Percentiles rank a stretch among this genome's conserved stretches.
Conservation (phyloP, 2,113 vertebrate species). For the Zosterops pallidus region DNA sequence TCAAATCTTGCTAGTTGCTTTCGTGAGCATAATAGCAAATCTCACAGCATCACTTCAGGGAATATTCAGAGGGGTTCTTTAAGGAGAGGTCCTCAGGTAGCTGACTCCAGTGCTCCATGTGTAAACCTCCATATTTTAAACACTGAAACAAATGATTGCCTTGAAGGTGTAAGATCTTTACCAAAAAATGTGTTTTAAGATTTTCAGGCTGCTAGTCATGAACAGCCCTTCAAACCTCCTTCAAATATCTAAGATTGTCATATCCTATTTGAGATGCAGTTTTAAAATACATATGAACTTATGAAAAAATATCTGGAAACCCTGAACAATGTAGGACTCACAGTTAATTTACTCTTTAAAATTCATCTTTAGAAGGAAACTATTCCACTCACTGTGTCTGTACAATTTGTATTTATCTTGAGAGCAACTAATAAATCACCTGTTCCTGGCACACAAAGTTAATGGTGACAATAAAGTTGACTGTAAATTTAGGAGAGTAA, state of each 20-base stretch:
- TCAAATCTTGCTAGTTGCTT: neutral
- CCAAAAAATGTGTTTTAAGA: neutral
- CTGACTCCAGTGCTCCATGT: neutral
- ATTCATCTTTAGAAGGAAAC: neutral
- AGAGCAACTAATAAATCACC: neutral
- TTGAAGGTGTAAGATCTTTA: neutral
- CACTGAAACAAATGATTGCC: neutral
- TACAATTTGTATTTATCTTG: neutral
- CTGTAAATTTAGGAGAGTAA: neutral
- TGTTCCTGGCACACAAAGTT: neutral
- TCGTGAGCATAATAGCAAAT: neutral
- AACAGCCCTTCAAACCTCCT: neutral
- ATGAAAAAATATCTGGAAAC: neutral
- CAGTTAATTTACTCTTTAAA: neutral
- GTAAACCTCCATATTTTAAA: constrained; percentile 2
- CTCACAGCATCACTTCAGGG: neutral
- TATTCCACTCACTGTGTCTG: neutral
- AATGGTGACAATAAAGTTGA: neutral
- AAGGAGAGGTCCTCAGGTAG: neutral
- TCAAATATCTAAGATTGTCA: neutral
- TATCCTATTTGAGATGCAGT: neutral
- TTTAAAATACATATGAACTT: neutral
- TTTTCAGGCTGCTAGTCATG: neutral
- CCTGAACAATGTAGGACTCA: neutral
- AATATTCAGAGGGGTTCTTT: neutral